Evolutionary conservation across 2,113 vertebrate genomes (phyloP).

Genomic region (Myiozetetes cayanensis): DNA sequence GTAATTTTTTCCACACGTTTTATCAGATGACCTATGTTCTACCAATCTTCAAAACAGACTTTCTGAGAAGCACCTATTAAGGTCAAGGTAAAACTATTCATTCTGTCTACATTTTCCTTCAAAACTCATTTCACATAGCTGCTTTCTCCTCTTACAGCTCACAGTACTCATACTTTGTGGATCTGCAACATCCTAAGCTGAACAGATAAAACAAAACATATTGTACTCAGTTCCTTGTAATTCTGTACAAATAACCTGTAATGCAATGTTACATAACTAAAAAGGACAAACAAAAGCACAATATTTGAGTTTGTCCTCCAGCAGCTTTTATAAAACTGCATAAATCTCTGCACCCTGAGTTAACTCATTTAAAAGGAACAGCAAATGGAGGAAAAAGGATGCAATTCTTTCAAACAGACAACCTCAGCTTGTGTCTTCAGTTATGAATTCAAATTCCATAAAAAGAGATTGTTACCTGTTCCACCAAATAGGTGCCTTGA

Average conservation of each 20-base stretch:
- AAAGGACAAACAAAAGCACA: not conserved
- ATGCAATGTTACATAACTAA: not conserved
- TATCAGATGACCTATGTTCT: not conserved
- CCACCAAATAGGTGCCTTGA: not conserved
- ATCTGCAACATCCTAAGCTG: not conserved
- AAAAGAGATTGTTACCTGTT: not conserved
- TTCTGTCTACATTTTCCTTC: not conserved
- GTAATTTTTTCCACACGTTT: not conserved
- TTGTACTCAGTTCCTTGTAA: not conserved
- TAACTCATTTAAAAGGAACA: not conserved
- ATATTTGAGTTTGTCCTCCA: not conserved
- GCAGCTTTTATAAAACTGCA: not conserved
- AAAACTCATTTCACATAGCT: not conserved
- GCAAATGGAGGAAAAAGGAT: not conserved
- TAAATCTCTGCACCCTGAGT: not conserved
- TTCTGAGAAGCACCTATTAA: not conserved
- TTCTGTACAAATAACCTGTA: not conserved
- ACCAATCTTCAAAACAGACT: not conserved
- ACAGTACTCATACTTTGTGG: not conserved
- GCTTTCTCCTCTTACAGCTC: not conserved
- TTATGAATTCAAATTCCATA: not conserved
- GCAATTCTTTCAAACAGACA: not conserved
- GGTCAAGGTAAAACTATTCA: not conserved
- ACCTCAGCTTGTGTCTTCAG: not conserved
- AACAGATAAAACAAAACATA: not conserved